Base-by-base conservation (phyloP, 2,888 invertebrate species). In the Andricus curvator region DNA sequence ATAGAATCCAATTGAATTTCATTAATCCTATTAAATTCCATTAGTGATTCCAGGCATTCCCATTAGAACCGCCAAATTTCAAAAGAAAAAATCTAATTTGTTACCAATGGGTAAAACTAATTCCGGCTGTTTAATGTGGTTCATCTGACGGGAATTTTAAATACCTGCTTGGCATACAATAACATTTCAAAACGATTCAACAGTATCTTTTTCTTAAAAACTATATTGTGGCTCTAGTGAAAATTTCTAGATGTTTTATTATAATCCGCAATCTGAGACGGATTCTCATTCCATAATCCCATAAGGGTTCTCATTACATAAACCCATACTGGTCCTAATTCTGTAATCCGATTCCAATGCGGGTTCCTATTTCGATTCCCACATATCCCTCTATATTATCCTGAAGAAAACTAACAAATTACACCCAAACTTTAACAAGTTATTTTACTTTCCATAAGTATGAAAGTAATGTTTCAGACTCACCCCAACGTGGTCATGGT, bases 401-500 rank as follows among this genome's bases (percentile, higher is more conserved):
- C n/a, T 56, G 20, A n/a, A 56, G n/a, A 56, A 56, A n/a, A 56
- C 15, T 56, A 41, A 66, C n/a, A 65, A 33, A 65, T 17, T 65
- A 33, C 33, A 8, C 5, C 17, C 15, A 64, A 29, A 25, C 20
- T 65, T 65, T 8, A 65, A 65, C 6, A 20, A 65, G 20, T 20
- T 33, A 29, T 33, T 44, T 17, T 17, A 22, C 22, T 68, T 44
- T 9, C 15, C 68, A 51, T 51, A 44, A 25, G 4, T 8, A 51
- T 25, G 62, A 68, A 76, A 81, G 60, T 83, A 85, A 81, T 84
- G 79, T 65, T 37, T 83, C 67, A 62, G 78, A 96, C 98, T 97
- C 94, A 99, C 99, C 99, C 99, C 86, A 99, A 94, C 77, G 99
- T 99, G 83, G 99, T 99, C 99, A 99, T 99, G 88, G 99, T 99